A percentile compares a stretch with the other conserved stretches of the same genome.
Evolutionary conservation across 1,140 invertebrate species (phyloP).

Genomic region (Aricia agestis): DNA sequence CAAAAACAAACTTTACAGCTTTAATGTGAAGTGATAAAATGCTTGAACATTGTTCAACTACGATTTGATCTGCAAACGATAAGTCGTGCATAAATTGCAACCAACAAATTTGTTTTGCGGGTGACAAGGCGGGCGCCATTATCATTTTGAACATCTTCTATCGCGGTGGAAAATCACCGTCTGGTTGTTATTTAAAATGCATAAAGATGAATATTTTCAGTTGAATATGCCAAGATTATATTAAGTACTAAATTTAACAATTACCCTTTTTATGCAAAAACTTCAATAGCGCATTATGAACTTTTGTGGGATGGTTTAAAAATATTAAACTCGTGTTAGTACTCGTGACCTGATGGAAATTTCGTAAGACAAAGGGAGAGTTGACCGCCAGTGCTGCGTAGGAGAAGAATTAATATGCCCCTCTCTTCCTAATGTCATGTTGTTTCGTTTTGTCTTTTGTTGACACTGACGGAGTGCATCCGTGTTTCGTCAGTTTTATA

Average conservation of each 20-base stretch:
- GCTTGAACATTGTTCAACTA: background rate
- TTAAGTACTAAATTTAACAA: background rate
- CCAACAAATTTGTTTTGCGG: background rate
- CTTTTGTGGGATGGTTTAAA: too few relatives aligned
- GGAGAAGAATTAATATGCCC: too few relatives aligned
- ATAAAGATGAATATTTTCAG: background rate
- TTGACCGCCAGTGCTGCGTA: too few relatives aligned
- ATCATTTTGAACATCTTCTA: background rate
- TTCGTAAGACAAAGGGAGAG: too few relatives aligned
- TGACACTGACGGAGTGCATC: too few relatives aligned
- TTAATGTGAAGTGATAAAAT: background rate
- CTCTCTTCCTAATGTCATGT: too few relatives aligned
- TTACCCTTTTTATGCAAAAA: too few relatives aligned
- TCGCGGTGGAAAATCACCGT: background rate
- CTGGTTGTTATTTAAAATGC: background rate
- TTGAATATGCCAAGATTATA: background rate
- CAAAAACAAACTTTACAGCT: background rate
- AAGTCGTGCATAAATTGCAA: conserved; percentile 7
- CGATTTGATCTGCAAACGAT: background rate
- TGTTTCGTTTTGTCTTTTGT: too few relatives aligned
- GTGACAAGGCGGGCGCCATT: background rate
- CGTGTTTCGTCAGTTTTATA: too few relatives aligned
- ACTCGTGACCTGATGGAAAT: too few relatives aligned
- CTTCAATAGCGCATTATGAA: too few relatives aligned
- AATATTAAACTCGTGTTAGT: too few relatives aligned